phyloP scores from a whole-genome alignment of 2,113 vertebrate species.

The Gobiocypris rarus region DNA sequence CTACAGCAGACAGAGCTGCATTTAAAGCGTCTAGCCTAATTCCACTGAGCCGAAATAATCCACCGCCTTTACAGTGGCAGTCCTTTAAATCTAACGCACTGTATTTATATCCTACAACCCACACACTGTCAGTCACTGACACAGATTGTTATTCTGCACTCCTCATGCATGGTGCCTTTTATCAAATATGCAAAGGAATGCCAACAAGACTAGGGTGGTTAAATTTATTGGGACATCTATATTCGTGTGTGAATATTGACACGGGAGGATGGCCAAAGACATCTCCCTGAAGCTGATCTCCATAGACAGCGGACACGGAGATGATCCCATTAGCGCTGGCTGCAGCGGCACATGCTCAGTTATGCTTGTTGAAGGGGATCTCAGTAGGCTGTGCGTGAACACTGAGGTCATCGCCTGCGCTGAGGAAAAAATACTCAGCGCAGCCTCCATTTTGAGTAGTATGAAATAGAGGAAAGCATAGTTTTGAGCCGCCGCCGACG shows the following conservation, averaged over 20 bases:
- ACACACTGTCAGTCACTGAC: not conserved
- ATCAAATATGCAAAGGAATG: slow-evolving; percentile 4
- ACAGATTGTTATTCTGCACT: slow-evolving; percentile 16
- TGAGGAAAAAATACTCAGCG: slow-evolving; percentile 84
- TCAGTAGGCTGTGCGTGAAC: slow-evolving; percentile 92
- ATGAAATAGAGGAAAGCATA: slow-evolving; percentile 82
- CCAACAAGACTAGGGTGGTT: not conserved
- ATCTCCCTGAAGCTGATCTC: slow-evolving; percentile 63
- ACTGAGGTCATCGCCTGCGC: slow-evolving; percentile 97
- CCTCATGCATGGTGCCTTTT: not conserved
- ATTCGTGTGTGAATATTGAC: slow-evolving; percentile 17
- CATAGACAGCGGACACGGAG: slow-evolving; percentile 76
- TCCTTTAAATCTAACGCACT: slow-evolving; percentile 21
- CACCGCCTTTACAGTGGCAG: slow-evolving; percentile 9
- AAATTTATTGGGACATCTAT: not conserved
- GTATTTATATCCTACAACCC: slow-evolving; percentile 22
- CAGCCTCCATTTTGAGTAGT: slow-evolving; percentile 99
- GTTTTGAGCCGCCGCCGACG: slow-evolving; percentile 77
- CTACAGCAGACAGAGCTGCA: not conserved
- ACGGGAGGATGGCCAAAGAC: slow-evolving; percentile 21
- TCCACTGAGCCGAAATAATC: slow-evolving; percentile 39
- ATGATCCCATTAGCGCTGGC: slow-evolving; percentile 65
- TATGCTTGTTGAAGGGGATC: slow-evolving; percentile 85
- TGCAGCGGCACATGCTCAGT: slow-evolving; percentile 95
- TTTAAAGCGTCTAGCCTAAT: slow-evolving; percentile 28